phyloP scores from a whole-genome alignment of 2,113 vertebrate species.

The Sakesphorus luctuosus region DNA sequence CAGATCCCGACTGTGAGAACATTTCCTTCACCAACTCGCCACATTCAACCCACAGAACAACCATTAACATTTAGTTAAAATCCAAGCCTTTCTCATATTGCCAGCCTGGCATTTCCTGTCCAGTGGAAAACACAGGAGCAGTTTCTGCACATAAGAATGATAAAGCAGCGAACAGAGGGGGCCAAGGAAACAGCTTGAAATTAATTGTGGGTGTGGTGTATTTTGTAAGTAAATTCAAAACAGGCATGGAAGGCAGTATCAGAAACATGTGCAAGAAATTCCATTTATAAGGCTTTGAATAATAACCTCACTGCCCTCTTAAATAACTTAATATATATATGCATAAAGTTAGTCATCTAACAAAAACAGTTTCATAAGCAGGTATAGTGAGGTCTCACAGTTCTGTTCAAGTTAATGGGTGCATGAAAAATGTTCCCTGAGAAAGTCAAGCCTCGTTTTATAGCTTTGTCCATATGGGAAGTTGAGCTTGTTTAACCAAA shows the following conservation, averaged over 20 bases:
- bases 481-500: constrained; percentile 35
- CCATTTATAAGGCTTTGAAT: constrained; percentile 36
- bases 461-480: constrained; percentile 34
- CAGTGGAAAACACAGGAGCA: neutral
- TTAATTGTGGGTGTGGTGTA: constrained; percentile 44
- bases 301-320: constrained; percentile 43
- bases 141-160: constrained; percentile 45
- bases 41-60: neutral
- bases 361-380: constrained; percentile 27
- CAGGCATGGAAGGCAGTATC: constrained; percentile 27
- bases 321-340: constrained; percentile 52
- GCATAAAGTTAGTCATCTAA: constrained; percentile 43
- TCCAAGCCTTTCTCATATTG: neutral
- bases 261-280: constrained; percentile 53
- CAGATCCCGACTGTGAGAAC: neutral
- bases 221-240: constrained; percentile 59
- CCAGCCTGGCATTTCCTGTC: constrained; percentile 24
- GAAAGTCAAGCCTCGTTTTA: constrained; percentile 34
- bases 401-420: constrained; percentile 30
- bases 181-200: constrained; percentile 30
- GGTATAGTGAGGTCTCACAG: neutral
- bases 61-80: neutral
- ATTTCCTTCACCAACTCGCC: neutral
- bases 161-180: constrained; percentile 15
- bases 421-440: constrained; percentile 9